Evolutionary conservation across 2,113 vertebrate genomes (phyloP).

Genomic region (Hemiprocne comata): DNA sequence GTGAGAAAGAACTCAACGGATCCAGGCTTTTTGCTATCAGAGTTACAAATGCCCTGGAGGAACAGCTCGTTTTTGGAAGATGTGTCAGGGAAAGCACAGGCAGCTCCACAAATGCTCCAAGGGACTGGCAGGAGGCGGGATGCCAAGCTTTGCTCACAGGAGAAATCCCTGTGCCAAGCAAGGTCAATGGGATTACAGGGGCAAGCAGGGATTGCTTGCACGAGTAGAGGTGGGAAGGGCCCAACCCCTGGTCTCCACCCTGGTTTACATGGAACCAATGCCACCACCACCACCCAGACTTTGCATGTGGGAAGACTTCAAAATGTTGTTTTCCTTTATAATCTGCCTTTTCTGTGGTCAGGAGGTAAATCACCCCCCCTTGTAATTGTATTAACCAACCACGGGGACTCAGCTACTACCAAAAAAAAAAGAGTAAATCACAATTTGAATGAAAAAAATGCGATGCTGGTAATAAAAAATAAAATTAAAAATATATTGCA

Average conservation of each 20-base stretch:
- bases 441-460: background rate
- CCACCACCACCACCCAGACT: background rate
- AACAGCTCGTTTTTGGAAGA: background rate
- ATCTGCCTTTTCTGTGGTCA: rapidly evolving
- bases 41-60: background rate
- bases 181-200: background rate
- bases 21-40: background rate
- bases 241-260: background rate
- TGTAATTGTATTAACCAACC: too few species aligned
- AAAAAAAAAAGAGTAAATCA: too few species aligned
- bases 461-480: background rate
- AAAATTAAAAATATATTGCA: background rate
- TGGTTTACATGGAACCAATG: rapidly evolving
- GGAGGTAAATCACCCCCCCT: background rate
- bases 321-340: background rate
- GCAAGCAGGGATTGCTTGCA: background rate
- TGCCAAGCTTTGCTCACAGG: background rate
- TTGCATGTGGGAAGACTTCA: rapidly evolving
- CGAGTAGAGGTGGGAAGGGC: background rate
- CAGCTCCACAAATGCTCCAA: background rate
- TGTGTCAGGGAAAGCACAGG: background rate
- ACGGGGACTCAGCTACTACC: rapidly evolving
- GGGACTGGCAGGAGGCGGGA: background rate
- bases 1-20: rapidly evolving
- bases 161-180: background rate